Percentiles rank a stretch among this genome's conserved stretches.
Conservation (phyloP, 2,113 vertebrate genomes). For the Festucalex cinctus region DNA sequence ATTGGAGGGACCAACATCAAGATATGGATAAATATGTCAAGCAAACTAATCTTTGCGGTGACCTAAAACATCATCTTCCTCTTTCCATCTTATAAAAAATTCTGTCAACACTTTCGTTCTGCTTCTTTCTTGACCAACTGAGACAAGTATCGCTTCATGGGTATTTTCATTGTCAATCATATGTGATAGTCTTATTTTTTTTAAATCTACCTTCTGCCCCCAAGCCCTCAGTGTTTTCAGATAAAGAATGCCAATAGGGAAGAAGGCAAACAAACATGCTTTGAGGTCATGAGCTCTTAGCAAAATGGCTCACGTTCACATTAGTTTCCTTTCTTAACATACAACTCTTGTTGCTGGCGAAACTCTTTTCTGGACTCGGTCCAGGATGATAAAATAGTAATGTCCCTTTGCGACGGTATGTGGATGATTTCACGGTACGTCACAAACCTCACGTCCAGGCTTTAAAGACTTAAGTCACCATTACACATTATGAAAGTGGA, state of each 20-base stretch:
- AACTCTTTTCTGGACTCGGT: constrained; percentile 5
- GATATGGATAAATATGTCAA: no score
- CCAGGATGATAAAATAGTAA: neutral
- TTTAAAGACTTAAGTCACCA: neutral
- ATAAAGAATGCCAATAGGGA: neutral
- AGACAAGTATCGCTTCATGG: constrained; percentile 5
- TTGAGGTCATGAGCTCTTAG: constrained; percentile 9
- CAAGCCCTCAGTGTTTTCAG: no score
- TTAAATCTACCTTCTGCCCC: neutral
- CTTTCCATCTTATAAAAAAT: constrained; percentile 10
- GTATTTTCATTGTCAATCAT: neutral
- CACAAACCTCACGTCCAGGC: neutral
- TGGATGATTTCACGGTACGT: neutral
- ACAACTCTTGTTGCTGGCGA: neutral
- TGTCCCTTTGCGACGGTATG: neutral
- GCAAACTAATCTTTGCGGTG: constrained; percentile 29
- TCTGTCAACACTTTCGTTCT: constrained; percentile 35
- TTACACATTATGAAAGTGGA: neutral
- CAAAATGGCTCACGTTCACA: neutral
- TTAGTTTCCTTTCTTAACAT: constrained; percentile 35
- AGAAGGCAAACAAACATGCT: neutral
- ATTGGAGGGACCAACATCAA: no score
- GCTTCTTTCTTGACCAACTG: constrained; percentile 29
- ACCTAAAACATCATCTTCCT: constrained; percentile 36
- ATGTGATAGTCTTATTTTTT: neutral